Base-by-base conservation (phyloP, 2,113 vertebrate genomes). In the Patagioenas fasciata region DNA sequence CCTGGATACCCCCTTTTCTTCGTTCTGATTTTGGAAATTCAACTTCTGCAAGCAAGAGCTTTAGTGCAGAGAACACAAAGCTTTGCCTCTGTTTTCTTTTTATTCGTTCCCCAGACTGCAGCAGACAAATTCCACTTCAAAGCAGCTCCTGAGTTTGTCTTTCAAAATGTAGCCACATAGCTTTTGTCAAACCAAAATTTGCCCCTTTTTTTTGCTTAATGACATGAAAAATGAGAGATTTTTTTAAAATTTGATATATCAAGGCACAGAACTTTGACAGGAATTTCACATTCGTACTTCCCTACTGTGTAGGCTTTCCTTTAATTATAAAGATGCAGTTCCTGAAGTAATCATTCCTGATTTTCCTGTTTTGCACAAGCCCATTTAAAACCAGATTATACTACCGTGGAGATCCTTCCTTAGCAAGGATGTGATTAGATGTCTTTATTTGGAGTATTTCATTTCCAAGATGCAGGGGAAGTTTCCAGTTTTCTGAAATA, bases 301-400 rank as follows among this genome's bases (percentile, higher is more conserved):
- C 83, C 88, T 75, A 2, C 31, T 82, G 80, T 79, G 77, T 93
- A 80, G 91, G 87, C 66, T 93, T 94, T 73, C 12, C 38, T 90
- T 53, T 96, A 96, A 95, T 97, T 94, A 93, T 19, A 74, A 93
- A 88, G 93, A 88, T 86, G 86, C 48, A 79, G 40, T 53, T 93
- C 47, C 53, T 93, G 57, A 92, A 89, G 88, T 57, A 23, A 92
- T 72, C 91, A 87, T 84, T 96, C 96, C 93, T 92, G 96, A 93
- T 94, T 96, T 97, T 97, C 96, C 91, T 94, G 96, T 95, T 96
- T 89, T 54, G 66, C 31, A 7, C 19, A 60, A 77, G 54, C 65
- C 80, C 23, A 57, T 94, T 89, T 91, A 80, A 64, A 91, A 86
- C 24, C 40, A 70, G 74, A 96, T 93, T 57, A 81, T 53, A 72